A percentile compares a stretch with the other conserved stretches of the same genome.
phyloP scores from a whole-genome alignment of 2,888 invertebrate species.

The Crioceris asparagi region DNA sequence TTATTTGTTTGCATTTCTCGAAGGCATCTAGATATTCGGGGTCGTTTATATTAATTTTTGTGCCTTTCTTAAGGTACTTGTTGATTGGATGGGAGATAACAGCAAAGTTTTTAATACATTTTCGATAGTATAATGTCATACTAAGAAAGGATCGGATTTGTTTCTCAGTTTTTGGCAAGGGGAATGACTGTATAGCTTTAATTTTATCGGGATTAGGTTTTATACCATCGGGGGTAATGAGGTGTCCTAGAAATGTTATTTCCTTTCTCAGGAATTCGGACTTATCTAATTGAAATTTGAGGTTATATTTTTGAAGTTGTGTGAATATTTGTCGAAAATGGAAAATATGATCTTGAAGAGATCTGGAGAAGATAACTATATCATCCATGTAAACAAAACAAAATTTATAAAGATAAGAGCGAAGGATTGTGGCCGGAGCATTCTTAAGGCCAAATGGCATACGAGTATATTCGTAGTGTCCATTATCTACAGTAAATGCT shows the following conservation, averaged over 20 bases:
- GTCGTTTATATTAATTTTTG: slow-evolving; percentile 5
- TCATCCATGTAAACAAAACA: slow-evolving; percentile 25
- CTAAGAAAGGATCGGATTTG: slow-evolving; percentile 28
- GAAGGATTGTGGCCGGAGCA: too few species aligned
- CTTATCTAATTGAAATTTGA: slow-evolving; percentile 22
- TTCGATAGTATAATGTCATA: slow-evolving; percentile 25
- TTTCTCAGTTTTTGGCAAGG: slow-evolving; percentile 23
- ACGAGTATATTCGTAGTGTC: too few species aligned
- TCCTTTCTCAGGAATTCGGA: slow-evolving; percentile 28
- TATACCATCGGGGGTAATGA: too few species aligned
- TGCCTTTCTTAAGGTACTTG: slow-evolving; percentile 22
- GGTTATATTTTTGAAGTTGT: not conserved
- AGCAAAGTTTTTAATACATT: slow-evolving; percentile 27
- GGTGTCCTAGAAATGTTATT: slow-evolving; percentile 32
- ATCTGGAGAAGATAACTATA: slow-evolving; percentile 16
- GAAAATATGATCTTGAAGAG: not conserved
- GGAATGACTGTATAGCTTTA: slow-evolving; percentile 20
- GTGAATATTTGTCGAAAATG: not conserved
- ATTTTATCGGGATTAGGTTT: slow-evolving; percentile 30
- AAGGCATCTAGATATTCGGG: slow-evolving; percentile 4
- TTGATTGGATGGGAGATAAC: slow-evolving; percentile 26
- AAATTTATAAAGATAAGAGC: too few species aligned
- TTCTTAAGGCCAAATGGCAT: too few species aligned
- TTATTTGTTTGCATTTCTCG: slow-evolving; percentile 2
- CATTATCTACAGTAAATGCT: too few species aligned